Evolutionary conservation across 1,140 invertebrate species (phyloP), one percentile per base, ranked within the genome.

Genomic region (Zaprionus africanus): DNA sequence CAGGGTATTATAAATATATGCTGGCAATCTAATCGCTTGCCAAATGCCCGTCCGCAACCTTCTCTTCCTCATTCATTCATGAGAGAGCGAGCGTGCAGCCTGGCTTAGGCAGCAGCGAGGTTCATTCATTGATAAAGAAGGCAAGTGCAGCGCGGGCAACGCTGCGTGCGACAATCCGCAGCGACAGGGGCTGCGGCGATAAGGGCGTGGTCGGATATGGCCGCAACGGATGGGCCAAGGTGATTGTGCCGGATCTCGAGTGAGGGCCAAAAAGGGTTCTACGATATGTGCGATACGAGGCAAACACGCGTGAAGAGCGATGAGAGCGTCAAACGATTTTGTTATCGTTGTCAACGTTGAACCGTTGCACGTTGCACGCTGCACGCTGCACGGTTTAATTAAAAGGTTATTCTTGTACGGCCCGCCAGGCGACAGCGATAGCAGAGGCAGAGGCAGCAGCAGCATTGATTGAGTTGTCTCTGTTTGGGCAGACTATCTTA

Each of bases 341-440:
- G 66, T 69, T 61, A 74, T 79, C 69, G 57, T 79, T 76, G 68
- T 72, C 60, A 46, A 61, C 53, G 60, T 51, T 51, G 19, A 24
- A 70, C 69, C 66, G 41, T 46, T 46, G 41, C 41, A 43, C n/a
- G 41, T 43, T 41, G 38, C 41, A 43, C 41, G 41, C 2, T 43
- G 41, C 41, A 43, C 24, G 72, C 73, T 76, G 69, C 77, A 90
- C 74, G 90, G 85, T 75, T 91, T 91, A 91, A 91, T 91, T 91
- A 91, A 91, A 91, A 91, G 90, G 90, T 90, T 91, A 91, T 91
- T 91, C 90, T 77, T 91, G 90, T 91, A 84, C 43, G 61, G 54
- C 54, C 53, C 64, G 79, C 73, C 77, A 54, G 51, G 43, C 59
- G 28, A 15, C 6, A 13, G 19, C 28, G 28, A 56, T 36, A 56